Base-by-base conservation (phyloP, 2,113 vertebrate genomes). In the Oryzias javanicus region DNA sequence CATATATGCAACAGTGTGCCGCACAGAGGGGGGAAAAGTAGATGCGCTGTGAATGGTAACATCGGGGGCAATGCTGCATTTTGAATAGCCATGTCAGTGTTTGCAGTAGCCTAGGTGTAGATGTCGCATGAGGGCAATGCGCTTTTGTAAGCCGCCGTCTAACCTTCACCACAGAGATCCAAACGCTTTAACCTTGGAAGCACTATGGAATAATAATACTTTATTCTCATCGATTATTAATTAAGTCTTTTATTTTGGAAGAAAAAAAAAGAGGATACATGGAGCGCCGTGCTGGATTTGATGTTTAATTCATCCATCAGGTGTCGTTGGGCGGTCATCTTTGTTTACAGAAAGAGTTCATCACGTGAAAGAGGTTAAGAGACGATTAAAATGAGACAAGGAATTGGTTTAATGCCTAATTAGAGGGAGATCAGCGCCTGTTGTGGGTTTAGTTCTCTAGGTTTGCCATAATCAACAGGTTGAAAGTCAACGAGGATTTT, bases 391-490 rank as follows among this genome's bases (percentile, higher is more conserved):
- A 61, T 45, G 42, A 58, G 53, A 67, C 53, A 67, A 47, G 24
- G 54, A 53, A 82, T 86, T 77, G 80, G 78, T 82, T 70, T 40
- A 42, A 76, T 54, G 64, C 35, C 54, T 60, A 77, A 79, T 81
- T 82, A 78, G 68, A 57, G 70, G 20, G 78, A 62, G 67, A 82
- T 76, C 75, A 60, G 72, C 64, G 72, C 55, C 78, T 72, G 69
- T 70, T 65, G 76, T 29, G 64, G 79, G 66, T 81, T 82, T 64
- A 74, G 70, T 82, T 56, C 72, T 72, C 57, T 72, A 81, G 86
- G 75, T 83, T 82, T 76, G 78, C 73, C 46, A 74, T 86, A 88
- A 92, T 92, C 92, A 93, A 93, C 91, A 93, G 92, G 92, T 93
- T 89, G 86, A 87, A 90, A 90, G 86, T 88, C 85, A 82, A 88